Evolutionary conservation across 2,113 vertebrate species (phyloP).

Genomic region (Mirza zaza): DNA sequence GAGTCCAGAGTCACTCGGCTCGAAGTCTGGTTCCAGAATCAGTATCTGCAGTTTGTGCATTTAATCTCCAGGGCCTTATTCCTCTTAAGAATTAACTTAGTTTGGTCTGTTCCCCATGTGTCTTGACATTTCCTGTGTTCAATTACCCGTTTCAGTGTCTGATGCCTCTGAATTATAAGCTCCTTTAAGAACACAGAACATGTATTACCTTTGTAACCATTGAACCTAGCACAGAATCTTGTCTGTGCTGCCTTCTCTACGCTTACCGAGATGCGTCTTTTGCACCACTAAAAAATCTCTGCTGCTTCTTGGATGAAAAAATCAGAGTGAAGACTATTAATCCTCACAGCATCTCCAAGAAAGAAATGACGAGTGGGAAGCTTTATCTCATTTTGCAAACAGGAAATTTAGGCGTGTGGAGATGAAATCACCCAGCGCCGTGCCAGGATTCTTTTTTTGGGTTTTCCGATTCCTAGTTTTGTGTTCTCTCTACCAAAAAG

Average conservation of each 20-base stretch:
- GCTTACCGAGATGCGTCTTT: conserved; percentile 39
- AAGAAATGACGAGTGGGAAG: conserved; percentile 75
- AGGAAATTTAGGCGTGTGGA: conserved; percentile 80
- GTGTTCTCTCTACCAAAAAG: conserved; percentile 79
- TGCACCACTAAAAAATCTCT: conserved; percentile 52
- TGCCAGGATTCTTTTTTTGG: conserved; percentile 80
- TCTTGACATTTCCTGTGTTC: background rate
- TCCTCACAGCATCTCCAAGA: conserved; percentile 71
- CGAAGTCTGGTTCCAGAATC: conserved; percentile 30
- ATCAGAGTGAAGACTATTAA: conserved; percentile 70
- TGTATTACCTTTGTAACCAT: background rate
- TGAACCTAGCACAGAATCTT: background rate
- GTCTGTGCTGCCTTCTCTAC: conserved; percentile 3
- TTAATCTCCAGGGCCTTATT: background rate
- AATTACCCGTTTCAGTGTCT: background rate
- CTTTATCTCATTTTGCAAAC: conserved; percentile 77
- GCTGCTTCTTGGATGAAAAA: conserved; percentile 57
- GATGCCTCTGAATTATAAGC: background rate
- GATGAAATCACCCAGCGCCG: conserved; percentile 73
- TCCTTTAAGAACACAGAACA: background rate
- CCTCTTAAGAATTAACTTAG: background rate
- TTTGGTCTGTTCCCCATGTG: background rate
- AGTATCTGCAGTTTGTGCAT: background rate
- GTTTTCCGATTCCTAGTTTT: conserved; percentile 77
- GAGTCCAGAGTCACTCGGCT: conserved; percentile 23